Evolutionary conservation across 1,140 invertebrate genomes (phyloP), one percentile per base, ranked within the genome.

Genomic region (Coenobita brevimanus): DNA sequence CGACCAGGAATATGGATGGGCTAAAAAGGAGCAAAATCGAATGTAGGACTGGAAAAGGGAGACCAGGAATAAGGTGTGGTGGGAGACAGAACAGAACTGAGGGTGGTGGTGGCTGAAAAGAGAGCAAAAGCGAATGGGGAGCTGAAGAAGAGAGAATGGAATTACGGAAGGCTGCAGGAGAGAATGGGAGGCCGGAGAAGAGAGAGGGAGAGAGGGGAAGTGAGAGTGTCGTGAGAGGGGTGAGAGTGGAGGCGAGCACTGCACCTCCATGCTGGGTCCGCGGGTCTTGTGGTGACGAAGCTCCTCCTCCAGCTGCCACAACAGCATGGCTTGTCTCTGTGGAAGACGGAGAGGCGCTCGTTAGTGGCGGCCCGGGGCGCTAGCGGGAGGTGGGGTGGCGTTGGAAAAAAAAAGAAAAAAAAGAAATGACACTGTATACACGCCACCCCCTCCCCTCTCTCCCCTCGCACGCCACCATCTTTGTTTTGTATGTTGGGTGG

Each of bases 241-340:
- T 50, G 50, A 30, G 41, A n/a, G n/a, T n/a, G n/a, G n/a, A 62
- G 78, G 50, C 78, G 41, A 38, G 38, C 75, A 80, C 76, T 38
- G 76, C 76, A 87, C 85, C 85, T 87, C 76, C 62, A 87, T 30
- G 67, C 78, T 87, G 76, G 85, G 85, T 24, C 85, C 76, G 6
- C 64, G 75, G 33, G 57, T 69, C 67, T 67, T 87, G 67, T 78
- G 85, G 2, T 87, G 85, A 0, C 85, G 62, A 92, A 98, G 96
- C 92, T 98, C 97, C 89, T 94, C 93, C 93, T 99, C 97, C 89
- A 99, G 93, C 93, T 98, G 97, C 78, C 97, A 94, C 30, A 99
- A 97, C 91, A 98, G 94, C 94, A 97, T 97, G 71, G 96, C 96
- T 96, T 98, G 97, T 97, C 98, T 98, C 97, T 99, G 85, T 94